Conservation (phyloP, 2,113 vertebrate genomes). For the Abramis brama region DNA sequence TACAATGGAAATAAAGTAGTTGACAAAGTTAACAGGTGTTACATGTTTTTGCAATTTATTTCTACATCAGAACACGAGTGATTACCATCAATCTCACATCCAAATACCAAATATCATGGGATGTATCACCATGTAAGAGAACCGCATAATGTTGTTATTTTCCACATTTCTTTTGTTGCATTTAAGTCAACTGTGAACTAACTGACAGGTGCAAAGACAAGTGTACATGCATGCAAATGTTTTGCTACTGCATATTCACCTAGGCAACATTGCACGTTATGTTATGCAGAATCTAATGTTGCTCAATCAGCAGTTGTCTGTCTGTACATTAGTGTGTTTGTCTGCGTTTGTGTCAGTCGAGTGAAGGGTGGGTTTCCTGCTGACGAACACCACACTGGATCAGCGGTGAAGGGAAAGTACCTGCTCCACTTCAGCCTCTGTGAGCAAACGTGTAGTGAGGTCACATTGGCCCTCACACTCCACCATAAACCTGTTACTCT, state of each 20-base stretch:
- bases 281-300: background rate
- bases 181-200: background rate
- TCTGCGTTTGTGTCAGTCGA: conserved; percentile 41
- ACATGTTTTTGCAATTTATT: background rate
- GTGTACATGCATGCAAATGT: background rate
- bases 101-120: background rate
- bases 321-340: background rate
- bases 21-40: background rate
- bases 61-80: background rate
- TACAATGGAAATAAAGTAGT: background rate
- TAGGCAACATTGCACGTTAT: background rate
- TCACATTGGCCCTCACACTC: conserved; percentile 76
- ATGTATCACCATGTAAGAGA: background rate
- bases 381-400: conserved; percentile 61
- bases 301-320: conserved; percentile 7
- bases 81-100: background rate
- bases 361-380: conserved; percentile 74
- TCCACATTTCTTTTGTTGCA: background rate
- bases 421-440: conserved; percentile 87
- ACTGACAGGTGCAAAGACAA: background rate
- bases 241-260: background rate
- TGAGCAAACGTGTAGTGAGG: conserved; percentile 80
- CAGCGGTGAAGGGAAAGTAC: conserved; percentile 75
- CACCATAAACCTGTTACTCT: conserved; percentile 77
- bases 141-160: background rate